phyloP scores from a whole-genome alignment of 2,113 vertebrate genomes.

The Otolemur garnettii region DNA sequence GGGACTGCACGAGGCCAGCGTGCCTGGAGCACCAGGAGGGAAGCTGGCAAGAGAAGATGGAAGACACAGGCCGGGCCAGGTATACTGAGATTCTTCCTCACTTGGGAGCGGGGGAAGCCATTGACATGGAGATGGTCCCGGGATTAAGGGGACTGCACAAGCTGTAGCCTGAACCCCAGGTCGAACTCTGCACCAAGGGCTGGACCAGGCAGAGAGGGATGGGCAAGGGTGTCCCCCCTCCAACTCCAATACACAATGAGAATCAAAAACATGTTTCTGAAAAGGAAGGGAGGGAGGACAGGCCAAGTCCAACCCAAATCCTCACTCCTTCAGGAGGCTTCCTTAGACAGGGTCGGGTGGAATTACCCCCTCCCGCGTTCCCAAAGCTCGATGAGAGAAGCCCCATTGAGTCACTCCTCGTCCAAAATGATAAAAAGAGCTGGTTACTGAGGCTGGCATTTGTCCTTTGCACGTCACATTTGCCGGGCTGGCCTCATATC shows the following conservation, averaged over 20 bases:
- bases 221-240: neutral
- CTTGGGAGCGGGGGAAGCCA: neutral
- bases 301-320: neutral
- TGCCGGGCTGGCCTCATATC: neutral
- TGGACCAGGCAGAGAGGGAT: too few species aligned
- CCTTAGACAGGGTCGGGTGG: neutral
- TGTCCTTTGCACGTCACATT: rapidly evolving
- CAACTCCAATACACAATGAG: neutral
- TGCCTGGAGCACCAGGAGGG: neutral
- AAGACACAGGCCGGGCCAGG: neutral
- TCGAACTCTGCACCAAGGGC: neutral
- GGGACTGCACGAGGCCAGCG: neutral
- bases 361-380: neutral
- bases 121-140: neutral
- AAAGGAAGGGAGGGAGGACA: neutral
- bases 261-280: neutral
- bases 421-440: neutral
- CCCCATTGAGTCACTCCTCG: neutral
- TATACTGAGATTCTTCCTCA: neutral
- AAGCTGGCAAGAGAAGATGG: too few species aligned
- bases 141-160: neutral
- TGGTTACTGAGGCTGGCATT: neutral
- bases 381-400: neutral
- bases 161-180: neutral
- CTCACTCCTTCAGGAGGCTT: neutral